These are phyloP conservation scores for Maccullochella peelii DNA, from an alignment of 2,113 vertebrate genomes.

Conservation along the genomic window DNA sequence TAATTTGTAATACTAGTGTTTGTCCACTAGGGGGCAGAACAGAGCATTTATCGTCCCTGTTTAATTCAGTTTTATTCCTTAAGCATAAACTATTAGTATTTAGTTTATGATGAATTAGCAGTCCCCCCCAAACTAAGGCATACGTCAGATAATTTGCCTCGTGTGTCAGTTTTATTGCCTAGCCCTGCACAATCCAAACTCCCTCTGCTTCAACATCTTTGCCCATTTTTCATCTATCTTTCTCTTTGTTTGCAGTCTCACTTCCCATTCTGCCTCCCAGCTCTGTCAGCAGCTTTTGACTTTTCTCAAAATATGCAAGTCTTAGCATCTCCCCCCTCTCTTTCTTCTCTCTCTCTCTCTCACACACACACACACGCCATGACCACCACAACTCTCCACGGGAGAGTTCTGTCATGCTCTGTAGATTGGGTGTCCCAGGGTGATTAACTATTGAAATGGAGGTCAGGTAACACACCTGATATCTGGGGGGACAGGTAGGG, in stretches of 20 bases:
- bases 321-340: neutral
- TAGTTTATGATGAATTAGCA: slow-evolving; percentile 14
- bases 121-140: neutral
- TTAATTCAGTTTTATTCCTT: neutral
- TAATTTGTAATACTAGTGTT: neutral
- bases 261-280: neutral
- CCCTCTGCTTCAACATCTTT: slow-evolving; percentile 3
- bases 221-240: neutral
- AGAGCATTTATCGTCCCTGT: neutral
- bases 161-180: slow-evolving; percentile 17
- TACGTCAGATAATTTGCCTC: neutral
- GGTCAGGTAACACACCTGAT: slow-evolving; percentile 82
- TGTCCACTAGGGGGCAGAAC: slow-evolving; percentile 50
- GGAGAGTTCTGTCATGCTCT: slow-evolving; percentile 73
- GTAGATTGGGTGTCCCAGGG: slow-evolving; percentile 82
- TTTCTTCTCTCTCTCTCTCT: neutral
- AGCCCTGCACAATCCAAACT: slow-evolving; percentile 9
- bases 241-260: slow-evolving; percentile 28
- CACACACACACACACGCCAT: slow-evolving; percentile 18
- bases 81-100: neutral
- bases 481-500: slow-evolving; percentile 43
- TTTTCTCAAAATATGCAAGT: slow-evolving; percentile 28
- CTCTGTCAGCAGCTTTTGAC: slow-evolving; percentile 44
- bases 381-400: slow-evolving; percentile 48
- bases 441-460: slow-evolving; percentile 82